Base-by-base conservation (phyloP, 2,797 vertebrate species). In the Coracias cyanogaster region DNA sequence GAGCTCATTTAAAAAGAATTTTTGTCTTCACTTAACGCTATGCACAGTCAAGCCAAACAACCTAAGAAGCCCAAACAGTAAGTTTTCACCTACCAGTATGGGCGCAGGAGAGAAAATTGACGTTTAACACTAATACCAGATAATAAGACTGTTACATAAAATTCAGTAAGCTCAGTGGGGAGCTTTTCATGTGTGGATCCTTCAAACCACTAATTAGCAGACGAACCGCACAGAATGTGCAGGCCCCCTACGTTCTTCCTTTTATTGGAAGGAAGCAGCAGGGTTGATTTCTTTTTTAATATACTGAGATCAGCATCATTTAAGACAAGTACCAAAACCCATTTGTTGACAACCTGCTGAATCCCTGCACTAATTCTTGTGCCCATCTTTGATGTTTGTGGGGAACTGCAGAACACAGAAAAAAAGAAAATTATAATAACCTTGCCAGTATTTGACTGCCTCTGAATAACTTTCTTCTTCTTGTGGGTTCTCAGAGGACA, bases 91-190 rank as follows among this genome's bases (percentile, higher is more conserved):
- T 81, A 82, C 46, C 37, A 86, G 55, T 76, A 35, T 0, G 1
- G 12, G 39, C 58, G 11, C 67, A 49, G 58, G 67, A 76, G 72
- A 93, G 60, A 80, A 96, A 96, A 82, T 64, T 78, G 73, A 77
- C 77, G 85, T 90, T 94, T 96, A 95, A 97, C 85, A 85, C 83
- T 97, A 97, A 98, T 89, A 84, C 43, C 45, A 96, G 92, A 84
- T 97, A 97, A 97, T 92, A 91, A 90, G 90, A 46, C 80, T 96
- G 58, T 89, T 96, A 86, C 55, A 86, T 79, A 92, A 96, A 95
- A 88, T 92, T 89, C 70, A 90, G 2, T 89, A 83, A 86, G 69
- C 95, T 88, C 96, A 96, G 94, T 78, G 29, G 91, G 95, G 48
- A 87, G 86, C 60, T 95, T 83, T 91, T 94, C 77, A 91, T 54